Evolutionary conservation across 2,888 invertebrate species (phyloP), one percentile per base, ranked within the genome.

Genomic region (Volucella zonaria): DNA sequence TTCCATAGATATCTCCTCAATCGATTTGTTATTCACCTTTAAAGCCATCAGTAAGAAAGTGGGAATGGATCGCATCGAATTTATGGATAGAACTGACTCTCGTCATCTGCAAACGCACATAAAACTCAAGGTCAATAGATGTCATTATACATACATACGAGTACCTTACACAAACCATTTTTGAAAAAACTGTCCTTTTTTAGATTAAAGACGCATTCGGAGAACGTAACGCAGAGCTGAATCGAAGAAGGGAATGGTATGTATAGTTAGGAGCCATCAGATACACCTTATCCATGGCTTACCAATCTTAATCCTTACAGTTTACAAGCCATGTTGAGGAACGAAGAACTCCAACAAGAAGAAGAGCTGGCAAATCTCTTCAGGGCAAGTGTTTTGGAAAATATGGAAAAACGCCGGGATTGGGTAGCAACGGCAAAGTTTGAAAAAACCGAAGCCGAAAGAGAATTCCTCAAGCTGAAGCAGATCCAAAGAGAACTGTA

Each of bases 401-500:
- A 67, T 10, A 70, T 64, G 56, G 80, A 76, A n/a, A 79, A 80
- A 42, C 83, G 83, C 10, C 51, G 71, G 2, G 83, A 83, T 51
- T 80, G 79, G 79, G 67, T 75, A 18, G 67, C 79, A 3, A 38
- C 75, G 6, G 83, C 75, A 0, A 83, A 71, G 11, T 83, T 80
- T 12, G 58, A 83, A 52, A 56, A 56, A 61, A 14, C 43, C 6
- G 83, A 83, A 67, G 83, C 83, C 23, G 83, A 83, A 40, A 66
- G 49, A 42, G 83, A 79, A 23, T 83, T 83, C 42, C 15, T 83
- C 1, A 75, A 71, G 31, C 14, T 83, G 10, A 83, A 83, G 15
- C 70, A 76, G 62, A 79, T 83, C 47, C 83, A 83, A 76, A 59
- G 79, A 23, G 83, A 83, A 38, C 40, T 83, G 83, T 83, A 66